Percentiles rank a stretch among this genome's conserved stretches.
Conservation (phyloP, 2,888 invertebrate species). For the Rhagonycha lutea region DNA sequence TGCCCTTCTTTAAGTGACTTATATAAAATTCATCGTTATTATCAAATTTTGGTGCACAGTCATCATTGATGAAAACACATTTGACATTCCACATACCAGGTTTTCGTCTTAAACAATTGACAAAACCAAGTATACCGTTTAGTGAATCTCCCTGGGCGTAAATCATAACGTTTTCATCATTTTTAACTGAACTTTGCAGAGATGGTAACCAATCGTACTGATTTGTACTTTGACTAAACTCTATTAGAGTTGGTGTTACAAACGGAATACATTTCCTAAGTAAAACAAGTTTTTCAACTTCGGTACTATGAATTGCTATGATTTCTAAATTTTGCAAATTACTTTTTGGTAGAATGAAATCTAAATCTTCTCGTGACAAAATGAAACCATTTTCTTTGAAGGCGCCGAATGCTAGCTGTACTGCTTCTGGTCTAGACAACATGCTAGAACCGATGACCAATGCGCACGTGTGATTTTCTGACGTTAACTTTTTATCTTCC, state of each 20-base stretch:
- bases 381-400: slow-evolving; percentile 14
- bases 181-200: slow-evolving; percentile 47
- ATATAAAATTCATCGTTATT: slow-evolving; percentile 66
- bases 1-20: slow-evolving; percentile 69
- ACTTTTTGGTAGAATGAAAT: background rate
- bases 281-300: slow-evolving; percentile 60
- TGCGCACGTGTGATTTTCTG: slow-evolving; percentile 40
- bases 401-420: background rate
- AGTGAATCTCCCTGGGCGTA: slow-evolving; percentile 65
- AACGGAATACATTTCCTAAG: slow-evolving; percentile 58
- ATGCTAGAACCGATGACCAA: slow-evolving; percentile 50
- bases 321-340: slow-evolving; percentile 56
- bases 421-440: slow-evolving; percentile 57
- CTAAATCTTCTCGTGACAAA: slow-evolving; percentile 6
- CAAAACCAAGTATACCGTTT: slow-evolving; percentile 84
- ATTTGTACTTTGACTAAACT: slow-evolving; percentile 53
- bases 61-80: slow-evolving; percentile 66
- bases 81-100: slow-evolving; percentile 60
- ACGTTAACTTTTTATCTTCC: slow-evolving; percentile 63
- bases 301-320: slow-evolving; percentile 57
- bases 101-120: slow-evolving; percentile 84
- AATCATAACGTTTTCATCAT: slow-evolving; percentile 59
- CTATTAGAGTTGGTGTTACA: slow-evolving; percentile 57
- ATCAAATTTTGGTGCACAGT: slow-evolving; percentile 67
- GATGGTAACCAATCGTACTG: slow-evolving; percentile 61